Conservation (phyloP, 2,888 invertebrate species). For the Dendrolimus houi region DNA sequence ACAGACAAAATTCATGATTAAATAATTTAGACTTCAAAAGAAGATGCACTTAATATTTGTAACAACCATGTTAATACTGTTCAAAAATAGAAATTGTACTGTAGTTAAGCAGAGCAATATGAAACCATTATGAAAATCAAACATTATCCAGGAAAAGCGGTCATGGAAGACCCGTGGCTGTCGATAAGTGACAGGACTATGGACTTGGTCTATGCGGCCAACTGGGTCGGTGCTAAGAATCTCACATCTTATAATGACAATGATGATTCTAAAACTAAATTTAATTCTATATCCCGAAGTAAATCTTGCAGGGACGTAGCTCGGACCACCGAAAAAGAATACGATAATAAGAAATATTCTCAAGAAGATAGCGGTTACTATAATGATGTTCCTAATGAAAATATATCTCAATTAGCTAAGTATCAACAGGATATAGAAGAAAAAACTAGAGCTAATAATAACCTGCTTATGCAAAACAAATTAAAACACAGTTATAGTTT, state of each 20-base stretch:
- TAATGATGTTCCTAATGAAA: slow-evolving; percentile 51
- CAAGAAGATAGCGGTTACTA: slow-evolving; percentile 48
- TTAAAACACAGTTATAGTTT: slow-evolving; percentile 75
- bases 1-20: too few species aligned
- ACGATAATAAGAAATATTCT: slow-evolving; percentile 42
- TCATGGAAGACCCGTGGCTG: slow-evolving; percentile 84
- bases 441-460: slow-evolving; percentile 68
- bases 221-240: slow-evolving; percentile 86
- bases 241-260: slow-evolving; percentile 60
- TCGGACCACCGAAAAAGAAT: slow-evolving; percentile 43
- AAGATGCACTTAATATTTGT: not conserved
- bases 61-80: not conserved
- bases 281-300: slow-evolving; percentile 68
- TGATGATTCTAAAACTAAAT: slow-evolving; percentile 45
- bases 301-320: slow-evolving; percentile 68
- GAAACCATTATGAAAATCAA: slow-evolving; percentile 84
- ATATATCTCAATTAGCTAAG: slow-evolving; percentile 75
- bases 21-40: not conserved
- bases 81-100: not conserved
- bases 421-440: slow-evolving; percentile 78
- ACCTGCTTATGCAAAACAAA: slow-evolving; percentile 70
- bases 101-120: slow-evolving; percentile 6
- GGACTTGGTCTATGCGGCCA: slow-evolving; percentile 89
- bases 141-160: slow-evolving; percentile 89
- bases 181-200: slow-evolving; percentile 81